Conservation (phyloP, 2,888 invertebrate species). For the Operophtera brumata region DNA sequence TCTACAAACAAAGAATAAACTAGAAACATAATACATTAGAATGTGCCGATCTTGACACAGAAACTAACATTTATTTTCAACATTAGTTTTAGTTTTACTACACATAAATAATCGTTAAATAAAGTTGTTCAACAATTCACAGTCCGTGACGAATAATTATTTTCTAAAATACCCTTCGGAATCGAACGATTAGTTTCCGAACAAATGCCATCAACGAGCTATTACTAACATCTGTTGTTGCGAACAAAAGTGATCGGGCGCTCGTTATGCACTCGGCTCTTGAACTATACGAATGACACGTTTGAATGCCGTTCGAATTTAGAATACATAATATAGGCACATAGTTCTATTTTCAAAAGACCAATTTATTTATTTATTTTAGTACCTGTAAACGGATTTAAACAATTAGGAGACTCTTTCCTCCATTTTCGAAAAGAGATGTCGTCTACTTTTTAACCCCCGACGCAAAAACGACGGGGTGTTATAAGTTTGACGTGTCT, state of each 20-base stretch:
- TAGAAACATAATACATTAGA: neutral
- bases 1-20: neutral
- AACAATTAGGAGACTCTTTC: no score
- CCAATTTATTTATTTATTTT: no score
- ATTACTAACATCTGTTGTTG: constrained; percentile 54
- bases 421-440: no score
- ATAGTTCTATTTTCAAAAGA: constrained; percentile 14
- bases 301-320: constrained; percentile 39
- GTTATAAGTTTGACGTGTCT: no score
- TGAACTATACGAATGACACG: constrained; percentile 44
- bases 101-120: neutral
- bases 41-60: neutral
- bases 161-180: constrained; percentile 30
- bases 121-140: constrained; percentile 18
- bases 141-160: constrained; percentile 27
- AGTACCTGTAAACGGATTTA: no score
- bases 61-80: neutral
- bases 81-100: constrained; percentile 5
- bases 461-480: no score
- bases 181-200: constrained; percentile 35
- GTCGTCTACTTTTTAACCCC: no score
- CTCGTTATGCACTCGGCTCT: constrained; percentile 44
- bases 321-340: constrained; percentile 23
- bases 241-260: constrained; percentile 56
- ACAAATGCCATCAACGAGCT: constrained; percentile 40